These are phyloP conservation scores for Rhynchopsitta pachyrhyncha DNA, from an alignment of 2,113 vertebrate genomes.

Conservation along the genomic window DNA sequence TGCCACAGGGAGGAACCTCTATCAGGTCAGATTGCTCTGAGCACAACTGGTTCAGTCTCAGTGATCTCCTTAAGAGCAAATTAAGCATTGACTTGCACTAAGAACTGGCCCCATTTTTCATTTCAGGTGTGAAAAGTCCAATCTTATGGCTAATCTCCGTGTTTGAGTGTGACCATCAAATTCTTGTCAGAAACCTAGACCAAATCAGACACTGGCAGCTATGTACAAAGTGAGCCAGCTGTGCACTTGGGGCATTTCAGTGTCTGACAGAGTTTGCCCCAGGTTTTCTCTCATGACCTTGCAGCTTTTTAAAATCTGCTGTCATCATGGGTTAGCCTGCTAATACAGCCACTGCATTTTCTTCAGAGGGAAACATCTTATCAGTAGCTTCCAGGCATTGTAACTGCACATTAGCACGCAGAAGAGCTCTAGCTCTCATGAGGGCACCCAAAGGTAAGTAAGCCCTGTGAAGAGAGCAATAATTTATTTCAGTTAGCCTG, in stretches of 20 bases:
- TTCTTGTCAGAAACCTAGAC: neutral
- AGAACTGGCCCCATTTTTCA: neutral
- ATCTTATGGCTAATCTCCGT: neutral
- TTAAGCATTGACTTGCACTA: neutral
- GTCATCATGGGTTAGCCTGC: neutral
- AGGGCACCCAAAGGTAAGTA: neutral
- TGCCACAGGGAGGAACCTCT: neutral
- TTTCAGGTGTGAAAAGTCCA: neutral
- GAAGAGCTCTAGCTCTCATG: neutral
- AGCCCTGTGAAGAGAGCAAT: rapidly evolving
- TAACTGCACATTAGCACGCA: neutral
- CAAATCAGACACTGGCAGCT: neutral
- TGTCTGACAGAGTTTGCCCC: neutral
- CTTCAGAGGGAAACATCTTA: neutral
- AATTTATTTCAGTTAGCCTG: neutral
- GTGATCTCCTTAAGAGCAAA: neutral
- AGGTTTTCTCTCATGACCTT: neutral
- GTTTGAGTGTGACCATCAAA: neutral
- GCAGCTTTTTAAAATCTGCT: neutral
- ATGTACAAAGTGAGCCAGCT: neutral
- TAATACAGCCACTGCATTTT: neutral
- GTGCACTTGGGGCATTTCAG: neutral
- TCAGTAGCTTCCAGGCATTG: neutral
- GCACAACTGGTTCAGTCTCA: neutral
- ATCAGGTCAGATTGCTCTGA: neutral